Conservation (phyloP, 2,888 invertebrate species). For the Idaea straminata region DNA sequence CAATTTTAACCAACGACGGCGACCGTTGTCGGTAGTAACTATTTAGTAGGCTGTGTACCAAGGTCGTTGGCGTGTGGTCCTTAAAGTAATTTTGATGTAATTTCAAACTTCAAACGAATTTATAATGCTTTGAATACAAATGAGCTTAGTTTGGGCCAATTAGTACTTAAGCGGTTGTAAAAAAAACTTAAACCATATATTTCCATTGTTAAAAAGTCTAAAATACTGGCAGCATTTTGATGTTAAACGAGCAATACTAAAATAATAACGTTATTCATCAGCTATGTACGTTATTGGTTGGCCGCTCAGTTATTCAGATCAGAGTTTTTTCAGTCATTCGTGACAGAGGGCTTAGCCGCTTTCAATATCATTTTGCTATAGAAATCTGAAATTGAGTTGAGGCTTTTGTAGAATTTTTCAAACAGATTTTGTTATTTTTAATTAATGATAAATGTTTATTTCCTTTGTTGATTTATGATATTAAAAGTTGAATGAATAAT, state of each 20-base stretch:
- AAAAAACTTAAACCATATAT: no score
- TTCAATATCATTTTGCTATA: constrained; percentile 17
- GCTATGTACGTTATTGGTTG: constrained; percentile 1
- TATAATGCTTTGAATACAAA: no score
- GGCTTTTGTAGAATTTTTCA: constrained; percentile 5
- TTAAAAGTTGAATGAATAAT: no score
- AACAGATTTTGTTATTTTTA: constrained; percentile 3
- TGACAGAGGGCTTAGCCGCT: constrained; percentile 17
- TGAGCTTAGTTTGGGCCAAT: no score
- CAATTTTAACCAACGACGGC: no score
- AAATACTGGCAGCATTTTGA: constrained; percentile 7
- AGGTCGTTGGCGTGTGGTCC: no score
- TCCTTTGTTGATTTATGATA: background rate
- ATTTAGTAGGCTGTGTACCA: no score
- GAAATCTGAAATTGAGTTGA: constrained; percentile 16
- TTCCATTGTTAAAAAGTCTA: constrained; percentile 4
- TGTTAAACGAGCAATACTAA: background rate
- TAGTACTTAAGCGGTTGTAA: no score
- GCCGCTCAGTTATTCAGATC: constrained; percentile 10
- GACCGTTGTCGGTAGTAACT: no score
- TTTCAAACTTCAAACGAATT: no score
- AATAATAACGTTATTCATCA: background rate
- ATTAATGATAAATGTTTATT: constrained; percentile 1
- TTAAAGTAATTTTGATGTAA: no score
- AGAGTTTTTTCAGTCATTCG: constrained; percentile 20